Base-by-base conservation (phyloP, 2,113 vertebrate genomes). In the Seriola quinqueradiata region DNA sequence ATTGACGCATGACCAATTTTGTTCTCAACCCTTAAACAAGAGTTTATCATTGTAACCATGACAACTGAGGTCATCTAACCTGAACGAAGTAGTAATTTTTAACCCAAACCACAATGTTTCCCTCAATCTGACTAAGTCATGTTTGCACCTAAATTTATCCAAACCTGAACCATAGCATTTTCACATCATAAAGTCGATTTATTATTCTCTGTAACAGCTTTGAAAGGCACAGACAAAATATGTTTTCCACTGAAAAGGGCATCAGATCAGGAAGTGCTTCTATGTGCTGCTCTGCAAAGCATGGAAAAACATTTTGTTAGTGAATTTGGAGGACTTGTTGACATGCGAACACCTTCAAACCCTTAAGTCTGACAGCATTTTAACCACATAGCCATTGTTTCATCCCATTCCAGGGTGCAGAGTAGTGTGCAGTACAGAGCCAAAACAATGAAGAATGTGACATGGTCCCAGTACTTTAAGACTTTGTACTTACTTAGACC, bases 361-460 rank as follows among this genome's bases (percentile, higher is more conserved):
- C 23, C 21, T 57, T 38, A 59, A 32, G 52, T 9, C 44, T 70
- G 36, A 9, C 34, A 11, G 38, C 9, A n/a, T 42, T 57, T 75
- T 32, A 36, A 64, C 17, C 34, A 55, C 4, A 19, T 36, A 28
- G 9, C 8, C 1, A 3, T 34, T 48, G 11, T 46, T 57, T 58
- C 7, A 14, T 58, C 16, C 3, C 17, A 28, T 52, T 52, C 40
- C 54, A 25, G 4, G 12, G 21, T 32, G 32, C 52, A 46, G 72
- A 40, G 28, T 28, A 28, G 28, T 28, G 28, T 28, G 28, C 0
- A 69, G 32, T 40, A 14, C 16, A 66, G n/a, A 63, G 55, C 19
- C 19, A 57, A 25, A 36, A 59, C 54, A 70, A 52, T 44, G 55
- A 42, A 40, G 25, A 73, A 73, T 59, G 38, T 50, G 28, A 36